Conservation (phyloP, 1,140 invertebrate genomes). For the Orchestia grillus region DNA sequence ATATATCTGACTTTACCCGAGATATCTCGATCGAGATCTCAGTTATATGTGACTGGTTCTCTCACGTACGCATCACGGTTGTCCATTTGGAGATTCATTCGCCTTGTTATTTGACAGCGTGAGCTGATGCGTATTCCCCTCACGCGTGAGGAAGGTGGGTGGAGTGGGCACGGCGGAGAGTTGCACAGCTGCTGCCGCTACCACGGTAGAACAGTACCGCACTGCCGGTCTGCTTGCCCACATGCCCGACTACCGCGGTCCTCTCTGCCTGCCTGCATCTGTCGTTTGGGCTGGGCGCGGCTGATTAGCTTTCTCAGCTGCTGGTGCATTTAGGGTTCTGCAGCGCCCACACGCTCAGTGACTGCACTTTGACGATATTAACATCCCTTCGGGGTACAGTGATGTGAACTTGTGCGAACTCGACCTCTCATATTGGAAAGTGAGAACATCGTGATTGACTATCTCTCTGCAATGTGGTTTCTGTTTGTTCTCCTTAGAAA, state of each 20-base stretch:
- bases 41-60: not conserved
- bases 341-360: conserved; percentile 24
- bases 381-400: not conserved
- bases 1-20: not conserved
- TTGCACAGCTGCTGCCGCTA: not conserved
- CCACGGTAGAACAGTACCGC: not conserved
- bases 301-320: not conserved
- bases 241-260: not conserved
- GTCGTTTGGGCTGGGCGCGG: conserved; percentile 27
- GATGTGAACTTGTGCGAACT: not conserved
- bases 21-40: not conserved
- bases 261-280: not conserved
- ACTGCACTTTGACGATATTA: not conserved
- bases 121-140: not conserved
- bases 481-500: not conserved
- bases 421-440: not conserved
- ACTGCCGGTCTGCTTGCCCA: conserved; percentile 32
- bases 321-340: not conserved
- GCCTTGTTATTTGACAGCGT: not conserved
- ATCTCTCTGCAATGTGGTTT: not conserved
- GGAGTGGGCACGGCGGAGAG: conserved; percentile 1
- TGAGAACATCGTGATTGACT: not conserved
- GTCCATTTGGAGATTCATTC: not conserved
- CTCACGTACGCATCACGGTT: not conserved
- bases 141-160: not conserved